Evolutionary conservation across 2,888 invertebrate genomes (phyloP), one percentile per base, ranked within the genome.

Genomic region (Heliconius charithonia): DNA sequence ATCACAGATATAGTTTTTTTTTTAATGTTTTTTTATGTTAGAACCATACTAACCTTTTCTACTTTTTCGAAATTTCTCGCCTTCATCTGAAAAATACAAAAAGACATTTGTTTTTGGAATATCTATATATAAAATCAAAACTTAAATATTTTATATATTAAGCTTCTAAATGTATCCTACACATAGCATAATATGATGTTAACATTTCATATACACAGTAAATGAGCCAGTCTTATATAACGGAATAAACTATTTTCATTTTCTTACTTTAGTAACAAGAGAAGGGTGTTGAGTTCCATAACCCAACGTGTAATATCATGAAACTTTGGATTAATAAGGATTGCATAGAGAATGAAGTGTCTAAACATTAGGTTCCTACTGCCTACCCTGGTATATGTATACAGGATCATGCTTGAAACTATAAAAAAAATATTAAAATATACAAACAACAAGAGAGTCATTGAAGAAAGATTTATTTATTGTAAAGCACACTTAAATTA

Each of bases 31-130:
- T 72, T 72, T 59, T 72, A 91, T 83, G 9, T 80, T 85, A 77
- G 75, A 78, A 79, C 59, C 13, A 86, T 93, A 96, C 97, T 96
- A 96, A 98, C 98, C 97, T 99, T 99, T 96, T 99, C 99, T 67
- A 99, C 99, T 91, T 97, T 97, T 93, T 99, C 99, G 96, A 98
- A 99, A 95, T 99, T 98, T 92, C 99, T 96, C 84, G 98, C 97
- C 93, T 99, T 99, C 97, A 99, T 98, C 98, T 99, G 97, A 82
- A 97, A 59, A 97, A 86, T 86, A 85, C 85, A 86, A 86, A 85
- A 9, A 83, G 82, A 25, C n/a, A 59, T 59, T n/a, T 22, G 9
- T 0, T 51, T 51, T 51, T 51, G 19, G 6, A 51, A 59, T 59
- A 10, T n/a, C n/a, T n/a, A 59, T n/a, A 0, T n/a, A n/a, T n/a